phyloP scores from a whole-genome alignment of 2,888 invertebrate genomes.

The Oscheius onirici region DNA sequence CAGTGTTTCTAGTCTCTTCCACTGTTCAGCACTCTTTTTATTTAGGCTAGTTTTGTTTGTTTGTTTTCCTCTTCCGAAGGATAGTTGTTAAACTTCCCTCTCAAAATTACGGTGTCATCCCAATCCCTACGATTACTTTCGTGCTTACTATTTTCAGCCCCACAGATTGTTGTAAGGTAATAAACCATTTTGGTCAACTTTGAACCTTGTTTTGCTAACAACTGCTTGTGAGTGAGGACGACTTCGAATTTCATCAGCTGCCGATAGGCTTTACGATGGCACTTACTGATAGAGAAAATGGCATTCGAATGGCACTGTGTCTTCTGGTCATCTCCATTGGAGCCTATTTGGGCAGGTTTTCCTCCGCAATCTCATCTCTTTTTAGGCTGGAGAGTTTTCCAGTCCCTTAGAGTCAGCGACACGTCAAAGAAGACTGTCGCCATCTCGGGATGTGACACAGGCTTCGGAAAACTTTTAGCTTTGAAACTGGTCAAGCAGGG shows the following conservation, averaged over 20 bases:
- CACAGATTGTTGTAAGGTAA: too few relatives aligned
- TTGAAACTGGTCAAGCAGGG: conserved; percentile 38
- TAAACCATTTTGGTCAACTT: too few relatives aligned
- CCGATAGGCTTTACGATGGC: background rate
- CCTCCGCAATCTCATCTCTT: background rate
- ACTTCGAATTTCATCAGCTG: conserved; percentile 7
- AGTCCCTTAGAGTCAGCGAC: conserved; percentile 20
- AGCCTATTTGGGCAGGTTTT: conserved; percentile 4
- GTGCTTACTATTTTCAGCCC: too few relatives aligned
- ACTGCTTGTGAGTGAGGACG: too few relatives aligned
- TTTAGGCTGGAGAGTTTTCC: conserved; percentile 35
- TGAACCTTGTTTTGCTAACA: too few relatives aligned
- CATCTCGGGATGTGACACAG: conserved; percentile 54
- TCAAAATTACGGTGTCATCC: too few relatives aligned
- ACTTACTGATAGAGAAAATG: conserved; percentile 2
- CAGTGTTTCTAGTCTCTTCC: too few relatives aligned
- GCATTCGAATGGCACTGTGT: conserved; percentile 6
- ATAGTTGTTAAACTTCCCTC: too few relatives aligned
- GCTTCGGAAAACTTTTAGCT: conserved; percentile 47
- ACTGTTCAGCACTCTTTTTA: too few relatives aligned
- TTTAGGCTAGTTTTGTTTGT: too few relatives aligned
- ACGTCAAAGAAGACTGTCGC: conserved; percentile 40
- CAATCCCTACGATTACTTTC: too few relatives aligned
- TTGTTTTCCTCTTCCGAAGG: too few relatives aligned
- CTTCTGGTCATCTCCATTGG: background rate